These are phyloP conservation scores for Zhengitettix transpicula DNA, from an alignment of 2,888 invertebrate genomes.

Conservation along the genomic window DNA sequence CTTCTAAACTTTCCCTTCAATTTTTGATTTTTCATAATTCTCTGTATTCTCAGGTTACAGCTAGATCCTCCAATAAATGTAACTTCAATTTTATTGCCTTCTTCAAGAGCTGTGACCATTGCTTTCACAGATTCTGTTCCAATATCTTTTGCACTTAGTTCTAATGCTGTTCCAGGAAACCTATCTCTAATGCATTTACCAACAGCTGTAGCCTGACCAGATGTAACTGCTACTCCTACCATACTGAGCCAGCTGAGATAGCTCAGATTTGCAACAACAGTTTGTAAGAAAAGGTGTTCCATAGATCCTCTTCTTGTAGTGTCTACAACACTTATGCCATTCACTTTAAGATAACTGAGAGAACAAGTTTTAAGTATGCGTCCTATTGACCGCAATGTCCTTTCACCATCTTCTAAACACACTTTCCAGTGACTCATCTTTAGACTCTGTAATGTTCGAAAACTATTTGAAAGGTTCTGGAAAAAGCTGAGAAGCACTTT, in stretches of 20 bases:
- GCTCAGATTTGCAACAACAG: conserved; percentile 20
- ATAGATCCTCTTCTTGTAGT: conserved; percentile 22
- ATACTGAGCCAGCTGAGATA: conserved; percentile 25
- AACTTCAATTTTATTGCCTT: conserved; percentile 24
- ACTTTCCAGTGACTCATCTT: conserved; percentile 25
- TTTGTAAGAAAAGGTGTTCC: conserved; percentile 24
- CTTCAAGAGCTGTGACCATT: conserved; percentile 23
- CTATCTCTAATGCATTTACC: conserved; percentile 26
- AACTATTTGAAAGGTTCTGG: conserved; percentile 26
- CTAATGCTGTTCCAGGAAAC: conserved; percentile 22
- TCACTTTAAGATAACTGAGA: conserved; percentile 24
- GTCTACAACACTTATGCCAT: conserved; percentile 24
- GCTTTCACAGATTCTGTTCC: conserved; percentile 23
- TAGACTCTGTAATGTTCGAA: conserved; percentile 26
- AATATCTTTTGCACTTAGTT: conserved; percentile 25
- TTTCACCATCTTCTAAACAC: conserved; percentile 21
- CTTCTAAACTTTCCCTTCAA: conserved; percentile 14
- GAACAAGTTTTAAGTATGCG: conserved; percentile 23
- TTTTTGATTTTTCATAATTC: conserved; percentile 12
- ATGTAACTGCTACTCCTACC: conserved; percentile 23
- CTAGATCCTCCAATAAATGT: conserved; percentile 23
- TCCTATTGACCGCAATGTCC: conserved; percentile 23
- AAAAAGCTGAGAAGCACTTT: conserved; percentile 30
- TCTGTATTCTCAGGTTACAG: conserved; percentile 16
- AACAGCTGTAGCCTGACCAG: conserved; percentile 21